Conservation (phyloP, 2,797 vertebrate genomes). For the Zonotrichia albicollis region DNA sequence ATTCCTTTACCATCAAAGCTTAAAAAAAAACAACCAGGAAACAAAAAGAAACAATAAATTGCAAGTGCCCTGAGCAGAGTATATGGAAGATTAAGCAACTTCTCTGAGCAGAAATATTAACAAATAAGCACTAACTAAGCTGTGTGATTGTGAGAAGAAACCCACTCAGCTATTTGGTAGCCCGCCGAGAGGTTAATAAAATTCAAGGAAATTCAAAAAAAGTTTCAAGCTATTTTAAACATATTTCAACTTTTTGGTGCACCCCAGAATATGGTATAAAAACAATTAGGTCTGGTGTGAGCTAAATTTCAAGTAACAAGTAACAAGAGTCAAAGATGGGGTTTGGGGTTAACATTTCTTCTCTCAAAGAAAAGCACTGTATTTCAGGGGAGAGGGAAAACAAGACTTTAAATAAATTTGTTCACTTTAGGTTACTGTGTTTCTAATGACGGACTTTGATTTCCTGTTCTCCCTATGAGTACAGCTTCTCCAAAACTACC, state of each 20-base stretch:
- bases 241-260: slow-evolving; percentile 76
- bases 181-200: slow-evolving; percentile 66
- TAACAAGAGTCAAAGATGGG: slow-evolving; percentile 48
- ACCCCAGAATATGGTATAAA: slow-evolving; percentile 76
- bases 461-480: slow-evolving; percentile 46
- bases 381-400: slow-evolving; percentile 50
- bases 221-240: slow-evolving; percentile 69
- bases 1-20: slow-evolving; percentile 74
- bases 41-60: slow-evolving; percentile 72
- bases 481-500: slow-evolving; percentile 58
- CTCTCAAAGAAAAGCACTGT: slow-evolving; percentile 56
- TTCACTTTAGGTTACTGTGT: slow-evolving; percentile 52
- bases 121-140: slow-evolving; percentile 75
- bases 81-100: slow-evolving; percentile 83
- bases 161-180: slow-evolving; percentile 69
- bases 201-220: slow-evolving; percentile 70
- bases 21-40: slow-evolving; percentile 71
- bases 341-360: slow-evolving; percentile 38
- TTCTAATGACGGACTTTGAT: slow-evolving; percentile 29
- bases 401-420: slow-evolving; percentile 12
- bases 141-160: slow-evolving; percentile 66
- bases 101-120: slow-evolving; percentile 76
- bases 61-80: slow-evolving; percentile 86
- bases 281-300: slow-evolving; percentile 68
- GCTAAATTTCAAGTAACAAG: slow-evolving; percentile 69